Evolutionary conservation across 1,140 invertebrate genomes (phyloP).

Genomic region (Cydia amplana): DNA sequence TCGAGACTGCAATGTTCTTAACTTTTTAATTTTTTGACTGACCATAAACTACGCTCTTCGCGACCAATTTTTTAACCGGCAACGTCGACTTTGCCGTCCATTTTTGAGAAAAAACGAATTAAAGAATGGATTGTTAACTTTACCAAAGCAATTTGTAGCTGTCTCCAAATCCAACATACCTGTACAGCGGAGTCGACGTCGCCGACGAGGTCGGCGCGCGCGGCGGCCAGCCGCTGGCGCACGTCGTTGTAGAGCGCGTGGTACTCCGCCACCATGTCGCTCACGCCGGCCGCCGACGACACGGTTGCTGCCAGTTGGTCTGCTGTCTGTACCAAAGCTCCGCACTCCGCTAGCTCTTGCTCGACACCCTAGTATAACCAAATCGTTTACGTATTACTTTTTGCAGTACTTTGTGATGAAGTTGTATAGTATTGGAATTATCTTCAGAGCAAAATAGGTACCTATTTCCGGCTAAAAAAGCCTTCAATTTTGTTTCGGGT

Average conservation of each 20-base stretch:
- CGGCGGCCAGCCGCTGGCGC: slow-evolving; percentile 53
- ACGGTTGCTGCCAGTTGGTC: slow-evolving; percentile 55
- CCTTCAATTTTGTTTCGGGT: too few species aligned
- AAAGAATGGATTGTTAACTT: neutral
- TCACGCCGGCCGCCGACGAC: slow-evolving; percentile 48
- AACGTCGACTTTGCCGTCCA: too few species aligned
- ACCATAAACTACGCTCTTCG: too few species aligned
- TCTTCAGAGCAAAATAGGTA: too few species aligned
- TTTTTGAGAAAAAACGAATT: neutral
- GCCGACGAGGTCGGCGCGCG: slow-evolving; percentile 59
- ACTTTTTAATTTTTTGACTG: too few species aligned
- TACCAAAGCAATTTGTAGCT: neutral
- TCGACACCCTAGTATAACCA: slow-evolving; percentile 56
- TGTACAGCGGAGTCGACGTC: slow-evolving; percentile 70
- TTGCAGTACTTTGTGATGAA: neutral
- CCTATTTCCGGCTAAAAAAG: too few species aligned
- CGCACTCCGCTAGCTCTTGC: slow-evolving; percentile 60
- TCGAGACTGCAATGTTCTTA: too few species aligned
- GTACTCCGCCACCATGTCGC: slow-evolving; percentile 68
- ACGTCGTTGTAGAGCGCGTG: slow-evolving; percentile 65
- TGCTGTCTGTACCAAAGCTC: slow-evolving; percentile 58
- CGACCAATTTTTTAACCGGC: too few species aligned
- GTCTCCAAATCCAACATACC: slow-evolving; percentile 42
- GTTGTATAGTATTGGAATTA: too few species aligned
- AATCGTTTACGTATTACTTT: neutral